Percentiles rank a stretch among this genome's conserved stretches.
These are phyloP conservation scores for Tillus elongatus DNA, from an alignment of 2,888 invertebrate genomes.

Conservation along the genomic window DNA sequence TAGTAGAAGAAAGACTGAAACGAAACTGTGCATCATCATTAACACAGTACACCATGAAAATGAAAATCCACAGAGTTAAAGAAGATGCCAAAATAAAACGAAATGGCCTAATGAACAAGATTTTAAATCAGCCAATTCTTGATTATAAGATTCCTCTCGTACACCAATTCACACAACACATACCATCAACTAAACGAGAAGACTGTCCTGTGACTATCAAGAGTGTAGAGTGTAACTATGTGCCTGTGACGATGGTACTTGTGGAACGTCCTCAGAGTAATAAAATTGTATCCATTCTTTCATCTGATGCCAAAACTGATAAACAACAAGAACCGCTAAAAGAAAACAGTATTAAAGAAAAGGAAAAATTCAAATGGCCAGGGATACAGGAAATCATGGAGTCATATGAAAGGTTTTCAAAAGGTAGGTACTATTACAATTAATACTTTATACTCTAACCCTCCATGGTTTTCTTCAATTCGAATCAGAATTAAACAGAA, in stretches of 20 bases:
- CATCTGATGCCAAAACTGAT: too few species aligned
- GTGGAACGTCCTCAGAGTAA: conserved; percentile 18
- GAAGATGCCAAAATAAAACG: conserved; percentile 36
- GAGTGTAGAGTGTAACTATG: conserved; percentile 21
- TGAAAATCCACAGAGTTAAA: conserved; percentile 31
- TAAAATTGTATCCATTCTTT: too few species aligned
- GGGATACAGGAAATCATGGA: conserved; percentile 45
- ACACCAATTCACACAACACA: conserved; percentile 21
- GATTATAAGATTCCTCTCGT: conserved; percentile 25
- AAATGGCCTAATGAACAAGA: conserved; percentile 41
- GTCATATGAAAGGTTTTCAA: conserved; percentile 46
- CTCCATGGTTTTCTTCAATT: too few species aligned
- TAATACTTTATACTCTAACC: too few species aligned
- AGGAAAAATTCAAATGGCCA: conserved; percentile 41
- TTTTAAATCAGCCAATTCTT: conserved; percentile 31
- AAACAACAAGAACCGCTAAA: too few species aligned
- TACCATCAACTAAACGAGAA: conserved; percentile 18
- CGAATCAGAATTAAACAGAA: too few species aligned
- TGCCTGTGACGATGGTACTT: conserved; percentile 27
- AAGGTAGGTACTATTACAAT: conserved; percentile 41
- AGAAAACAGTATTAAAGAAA: conserved; percentile 27
- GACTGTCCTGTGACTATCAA: conserved; percentile 15
- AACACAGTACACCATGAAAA: conserved; percentile 42
- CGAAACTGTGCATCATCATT: conserved; percentile 45
- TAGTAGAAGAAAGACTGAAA: conserved; percentile 53